Conservation (phyloP, 2,113 vertebrate species). For the Oncorhynchus keta region DNA sequence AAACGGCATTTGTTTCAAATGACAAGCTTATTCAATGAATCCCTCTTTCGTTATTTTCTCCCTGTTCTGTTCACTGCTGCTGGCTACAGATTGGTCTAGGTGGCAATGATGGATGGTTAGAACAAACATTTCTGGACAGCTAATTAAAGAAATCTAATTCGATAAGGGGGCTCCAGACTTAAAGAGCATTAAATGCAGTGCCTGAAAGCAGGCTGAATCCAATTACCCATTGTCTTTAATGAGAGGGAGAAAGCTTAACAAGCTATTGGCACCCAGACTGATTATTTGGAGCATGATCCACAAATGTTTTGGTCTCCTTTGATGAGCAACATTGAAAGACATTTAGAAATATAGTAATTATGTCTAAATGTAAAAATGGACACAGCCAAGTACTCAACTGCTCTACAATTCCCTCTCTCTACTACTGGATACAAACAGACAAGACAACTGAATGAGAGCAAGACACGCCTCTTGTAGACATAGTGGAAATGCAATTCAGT, state of each 20-base stretch:
- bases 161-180: slow-evolving; percentile 16
- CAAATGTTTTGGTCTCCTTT: neutral
- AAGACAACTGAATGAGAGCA: neutral
- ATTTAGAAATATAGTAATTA: too few relatives aligned
- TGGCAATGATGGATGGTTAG: slow-evolving; percentile 18
- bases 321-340: neutral
- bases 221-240: slow-evolving; percentile 28
- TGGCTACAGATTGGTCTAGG: slow-evolving; percentile 6
- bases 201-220: slow-evolving; percentile 24
- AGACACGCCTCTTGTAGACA: neutral
- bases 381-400: too few relatives aligned
- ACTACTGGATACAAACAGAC: neutral
- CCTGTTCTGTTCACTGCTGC: neutral
- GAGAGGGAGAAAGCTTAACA: slow-evolving; percentile 26
- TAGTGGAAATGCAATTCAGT: too few relatives aligned
- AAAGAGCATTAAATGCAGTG: slow-evolving; percentile 22
- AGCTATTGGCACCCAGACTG: slow-evolving; percentile 2
- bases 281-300: neutral
- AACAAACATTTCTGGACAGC: slow-evolving; percentile 11
- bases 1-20: neutral
- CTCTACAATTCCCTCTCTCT: too few relatives aligned
- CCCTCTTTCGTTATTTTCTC: neutral
- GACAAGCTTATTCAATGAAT: slow-evolving; percentile 9
- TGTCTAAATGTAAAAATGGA: too few relatives aligned
- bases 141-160: slow-evolving; percentile 34